Evolutionary conservation across 2,113 vertebrate species (phyloP).

Genomic region (Rhea pennata): DNA sequence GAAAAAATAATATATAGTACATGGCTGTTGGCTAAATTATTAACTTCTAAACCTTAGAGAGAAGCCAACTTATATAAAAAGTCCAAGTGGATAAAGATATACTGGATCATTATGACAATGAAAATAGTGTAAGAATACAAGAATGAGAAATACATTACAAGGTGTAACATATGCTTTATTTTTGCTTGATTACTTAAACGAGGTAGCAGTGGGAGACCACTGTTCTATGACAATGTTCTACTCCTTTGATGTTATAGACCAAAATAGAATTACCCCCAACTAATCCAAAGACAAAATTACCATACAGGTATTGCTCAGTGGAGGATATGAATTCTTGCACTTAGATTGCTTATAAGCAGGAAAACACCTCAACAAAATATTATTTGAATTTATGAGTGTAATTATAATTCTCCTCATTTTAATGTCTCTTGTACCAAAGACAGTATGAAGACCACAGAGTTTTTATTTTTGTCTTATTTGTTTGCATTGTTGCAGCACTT

Average conservation of each 20-base stretch:
- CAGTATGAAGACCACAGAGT: accelerated
- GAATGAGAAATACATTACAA: constrained; percentile 72
- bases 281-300: not conserved
- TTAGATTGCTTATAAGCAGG: not conserved
- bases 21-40: constrained; percentile 69
- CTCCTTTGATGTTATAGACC: constrained; percentile 62
- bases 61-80: constrained; percentile 69
- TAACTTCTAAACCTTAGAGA: constrained; percentile 62
- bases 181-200: constrained; percentile 73
- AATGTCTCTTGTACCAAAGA: not conserved
- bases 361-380: not conserved
- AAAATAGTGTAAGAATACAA: constrained; percentile 72
- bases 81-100: constrained; percentile 55
- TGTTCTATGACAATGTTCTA: constrained; percentile 35
- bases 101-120: constrained; percentile 70
- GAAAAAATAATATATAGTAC: constrained; percentile 66
- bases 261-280: constrained; percentile 61
- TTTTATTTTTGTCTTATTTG: not conserved
- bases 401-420: not conserved
- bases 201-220: constrained; percentile 69
- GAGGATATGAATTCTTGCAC: not conserved
- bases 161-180: constrained; percentile 74
- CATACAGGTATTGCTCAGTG: not conserved
- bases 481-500: not conserved
- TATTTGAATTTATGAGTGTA: not conserved